Conservation (phyloP, 2,797 vertebrate genomes). For the Catamblyrhynchus diadema region DNA sequence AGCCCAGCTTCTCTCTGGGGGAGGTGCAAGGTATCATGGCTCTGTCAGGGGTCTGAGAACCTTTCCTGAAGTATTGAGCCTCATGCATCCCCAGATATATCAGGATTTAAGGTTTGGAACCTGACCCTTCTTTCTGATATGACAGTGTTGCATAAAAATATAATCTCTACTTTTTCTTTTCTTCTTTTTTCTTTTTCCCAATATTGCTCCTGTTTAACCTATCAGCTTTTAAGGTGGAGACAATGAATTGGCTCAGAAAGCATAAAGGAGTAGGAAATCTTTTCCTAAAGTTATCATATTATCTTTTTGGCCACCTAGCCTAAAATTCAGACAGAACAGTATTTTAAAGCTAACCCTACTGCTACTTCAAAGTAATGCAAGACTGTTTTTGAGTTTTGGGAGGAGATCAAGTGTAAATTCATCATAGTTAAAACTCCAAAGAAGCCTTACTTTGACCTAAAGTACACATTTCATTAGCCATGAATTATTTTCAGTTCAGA, state of each 20-base stretch:
- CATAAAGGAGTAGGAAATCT: constrained; percentile 22
- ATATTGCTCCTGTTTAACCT: not conserved
- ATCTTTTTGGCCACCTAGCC: constrained; percentile 19
- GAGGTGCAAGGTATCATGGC: not conserved
- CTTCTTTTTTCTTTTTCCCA: fast-evolving
- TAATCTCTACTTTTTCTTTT: not conserved
- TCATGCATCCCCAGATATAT: fast-evolving
- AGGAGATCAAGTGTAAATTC: not conserved
- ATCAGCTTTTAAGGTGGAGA: not conserved
- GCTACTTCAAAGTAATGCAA: not conserved
- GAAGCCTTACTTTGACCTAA: constrained; percentile 25
- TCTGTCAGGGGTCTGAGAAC: not conserved
- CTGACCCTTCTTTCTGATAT: not conserved
- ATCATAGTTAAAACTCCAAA: not conserved
- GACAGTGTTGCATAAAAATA: not conserved
- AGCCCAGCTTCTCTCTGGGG: not conserved
- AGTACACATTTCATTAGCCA: constrained; percentile 25
- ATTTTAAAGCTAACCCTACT: not conserved
- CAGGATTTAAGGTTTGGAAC: not conserved
- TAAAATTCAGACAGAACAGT: not conserved
- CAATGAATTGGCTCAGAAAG: constrained; percentile 19
- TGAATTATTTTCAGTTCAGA: constrained; percentile 37
- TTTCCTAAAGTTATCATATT: constrained; percentile 1
- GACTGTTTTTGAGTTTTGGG: not conserved
- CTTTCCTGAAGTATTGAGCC: not conserved